Evolutionary conservation across 1,140 invertebrate genomes (phyloP), one percentile per base, ranked within the genome.

Genomic region (Phthorimaea operculella): DNA sequence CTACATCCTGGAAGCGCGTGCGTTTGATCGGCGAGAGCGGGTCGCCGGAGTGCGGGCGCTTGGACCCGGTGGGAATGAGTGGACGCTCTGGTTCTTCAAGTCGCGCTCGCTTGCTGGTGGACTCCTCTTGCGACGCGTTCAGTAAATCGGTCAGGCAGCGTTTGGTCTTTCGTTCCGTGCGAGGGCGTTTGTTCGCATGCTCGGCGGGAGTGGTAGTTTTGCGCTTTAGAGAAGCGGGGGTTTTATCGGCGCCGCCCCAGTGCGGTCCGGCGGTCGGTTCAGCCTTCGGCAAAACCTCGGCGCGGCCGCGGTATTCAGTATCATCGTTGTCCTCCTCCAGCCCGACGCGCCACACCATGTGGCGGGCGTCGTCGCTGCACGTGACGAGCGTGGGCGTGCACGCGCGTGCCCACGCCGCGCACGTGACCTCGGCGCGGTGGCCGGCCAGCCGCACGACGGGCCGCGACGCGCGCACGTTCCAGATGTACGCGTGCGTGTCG

Each of bases 401-500:
- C 55, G 77, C 74, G 54, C 90, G 90, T n/a, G 36, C 36, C 95
- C 94, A 96, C 0, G 92, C 90, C 4, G 95, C 93, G 72, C 92
- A 91, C 1, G 94, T 94, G 0, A 96, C 94, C 87, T 97, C 94
- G 6, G 91, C 92, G 12, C 85, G 87, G 70, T 96, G 94, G 0
- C 93, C 93, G 3, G 79, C 83, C 0, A 96, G 83, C 55, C 88
- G 88, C 10, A 92, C 87, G 15, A 94, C 64, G 0, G 93, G 92
- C 48, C 80, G 61, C 17, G 89, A 88, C 62, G 87, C 87, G 4
- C 87, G 87, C 6, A 90, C 87, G 70, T 91, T 90, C 94, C 94
- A 97, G 57, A 96, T 91, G 66, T 96, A 96, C 0, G 93, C 95
- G 63, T 90, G 87, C 62, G 92, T 89, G 78, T 96, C 93, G 70